These are phyloP conservation scores for Epinotia ramella DNA, from an alignment of 2,888 invertebrate genomes.

Conservation along the genomic window DNA sequence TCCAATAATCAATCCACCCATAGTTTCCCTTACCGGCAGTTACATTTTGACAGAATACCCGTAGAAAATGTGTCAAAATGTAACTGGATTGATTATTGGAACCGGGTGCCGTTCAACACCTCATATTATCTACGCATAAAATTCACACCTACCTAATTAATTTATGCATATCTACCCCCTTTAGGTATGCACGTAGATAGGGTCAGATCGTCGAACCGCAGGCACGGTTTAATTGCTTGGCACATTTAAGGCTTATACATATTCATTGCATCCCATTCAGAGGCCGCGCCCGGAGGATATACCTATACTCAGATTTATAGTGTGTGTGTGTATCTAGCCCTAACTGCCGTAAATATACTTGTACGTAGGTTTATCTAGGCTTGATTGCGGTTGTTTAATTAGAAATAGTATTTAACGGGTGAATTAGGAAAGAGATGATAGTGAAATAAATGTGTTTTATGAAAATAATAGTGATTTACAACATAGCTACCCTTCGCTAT, in stretches of 20 bases:
- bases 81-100: too few relatives aligned
- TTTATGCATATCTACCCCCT: constrained; percentile 26
- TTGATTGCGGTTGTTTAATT: constrained; percentile 12
- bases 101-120: neutral
- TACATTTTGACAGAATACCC: too few relatives aligned
- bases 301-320: constrained; percentile 38
- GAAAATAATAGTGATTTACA: neutral
- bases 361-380: constrained; percentile 8
- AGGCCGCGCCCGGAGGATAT: constrained; percentile 48
- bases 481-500: neutral
- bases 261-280: constrained; percentile 78
- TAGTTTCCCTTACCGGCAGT: too few relatives aligned
- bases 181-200: constrained; percentile 29
- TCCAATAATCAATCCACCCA: too few relatives aligned
- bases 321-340: constrained; percentile 8
- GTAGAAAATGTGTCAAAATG: too few relatives aligned
- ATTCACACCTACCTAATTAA: constrained; percentile 20
- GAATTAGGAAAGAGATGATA: neutral
- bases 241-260: constrained; percentile 81
- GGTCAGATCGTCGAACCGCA: constrained; percentile 51
- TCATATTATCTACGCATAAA: constrained; percentile 3
- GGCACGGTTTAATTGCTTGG: constrained; percentile 80
- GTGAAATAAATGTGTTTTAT: neutral
- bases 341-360: neutral
- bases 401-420: constrained; percentile 2